Conservation (phyloP, 1,140 invertebrate species). For the Armadillidium nasatum region DNA sequence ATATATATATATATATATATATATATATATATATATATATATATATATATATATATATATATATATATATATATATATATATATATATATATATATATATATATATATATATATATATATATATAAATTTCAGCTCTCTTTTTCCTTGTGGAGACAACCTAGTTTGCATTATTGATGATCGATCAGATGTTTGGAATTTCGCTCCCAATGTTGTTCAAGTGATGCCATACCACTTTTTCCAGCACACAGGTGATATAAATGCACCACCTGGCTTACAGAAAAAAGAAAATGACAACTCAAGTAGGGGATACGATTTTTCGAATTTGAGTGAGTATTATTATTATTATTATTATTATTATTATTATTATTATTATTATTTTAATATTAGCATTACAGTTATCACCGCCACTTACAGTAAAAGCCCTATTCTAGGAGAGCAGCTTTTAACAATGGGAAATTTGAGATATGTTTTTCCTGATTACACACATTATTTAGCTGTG, state of each 20-base stretch:
- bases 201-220: slow-evolving; percentile 93
- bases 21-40: no score
- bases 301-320: slow-evolving; percentile 41
- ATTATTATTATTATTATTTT: background rate
- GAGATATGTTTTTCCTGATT: no score
- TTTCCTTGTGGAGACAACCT: slow-evolving; percentile 97
- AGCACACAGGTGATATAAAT: slow-evolving; percentile 98
- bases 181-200: slow-evolving; percentile 98
- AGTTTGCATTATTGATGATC: slow-evolving; percentile 98
- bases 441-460: no score
- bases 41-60: no score
- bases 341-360: slow-evolving; percentile 5
- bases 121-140: slow-evolving; percentile 58
- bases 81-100: no score
- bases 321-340: slow-evolving; percentile 24
- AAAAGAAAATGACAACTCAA: slow-evolving; percentile 40
- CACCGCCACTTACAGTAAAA: background rate
- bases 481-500: no score
- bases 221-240: slow-evolving; percentile 95
- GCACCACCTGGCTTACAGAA: slow-evolving; percentile 65
- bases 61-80: no score
- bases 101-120: no score
- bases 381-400: background rate
- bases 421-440: background rate
- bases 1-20: no score